These are phyloP conservation scores for Sialis fuliginosa DNA, from an alignment of 2,888 invertebrate genomes.

Conservation along the genomic window DNA sequence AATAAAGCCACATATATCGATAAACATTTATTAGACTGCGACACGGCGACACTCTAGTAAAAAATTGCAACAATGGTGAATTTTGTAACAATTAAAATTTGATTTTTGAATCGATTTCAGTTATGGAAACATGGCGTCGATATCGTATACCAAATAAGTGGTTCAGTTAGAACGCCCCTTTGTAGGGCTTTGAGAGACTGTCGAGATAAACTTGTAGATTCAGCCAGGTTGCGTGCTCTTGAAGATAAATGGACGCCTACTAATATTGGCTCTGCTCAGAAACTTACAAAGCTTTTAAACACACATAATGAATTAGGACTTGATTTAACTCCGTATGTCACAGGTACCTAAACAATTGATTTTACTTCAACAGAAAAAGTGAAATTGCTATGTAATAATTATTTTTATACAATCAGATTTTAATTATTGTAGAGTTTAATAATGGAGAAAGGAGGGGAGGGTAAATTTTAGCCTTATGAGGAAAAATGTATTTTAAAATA, in stretches of 20 bases:
- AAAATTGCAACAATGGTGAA: no score
- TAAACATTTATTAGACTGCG: conserved; percentile 34
- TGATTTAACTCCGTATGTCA: conserved; percentile 44
- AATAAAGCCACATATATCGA: conserved; percentile 22
- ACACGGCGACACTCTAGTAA: no score
- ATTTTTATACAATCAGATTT: no score
- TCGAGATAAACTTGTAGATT: conserved; percentile 66
- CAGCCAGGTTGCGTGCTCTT: conserved; percentile 51
- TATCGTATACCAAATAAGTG: conserved; percentile 79
- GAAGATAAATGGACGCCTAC: conserved; percentile 79
- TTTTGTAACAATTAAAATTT: no score
- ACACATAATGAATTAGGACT: conserved; percentile 56
- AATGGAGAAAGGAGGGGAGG: no score
- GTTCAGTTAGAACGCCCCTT: conserved; percentile 60
- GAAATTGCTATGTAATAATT: no score
- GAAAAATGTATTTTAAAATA: not conserved
- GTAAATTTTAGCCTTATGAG: not conserved
- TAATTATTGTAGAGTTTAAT: no score
- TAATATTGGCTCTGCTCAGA: conserved; percentile 57
- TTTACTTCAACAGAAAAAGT: no score
- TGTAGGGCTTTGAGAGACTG: conserved; percentile 59
- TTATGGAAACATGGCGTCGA: conserved; percentile 60
- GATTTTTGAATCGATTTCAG: conserved; percentile 20
- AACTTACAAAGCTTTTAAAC: conserved; percentile 45
- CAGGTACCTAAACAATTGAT: conserved; percentile 21